Conservation (phyloP, 2,888 invertebrate genomes). For the Pseudeuparius sepicola region DNA sequence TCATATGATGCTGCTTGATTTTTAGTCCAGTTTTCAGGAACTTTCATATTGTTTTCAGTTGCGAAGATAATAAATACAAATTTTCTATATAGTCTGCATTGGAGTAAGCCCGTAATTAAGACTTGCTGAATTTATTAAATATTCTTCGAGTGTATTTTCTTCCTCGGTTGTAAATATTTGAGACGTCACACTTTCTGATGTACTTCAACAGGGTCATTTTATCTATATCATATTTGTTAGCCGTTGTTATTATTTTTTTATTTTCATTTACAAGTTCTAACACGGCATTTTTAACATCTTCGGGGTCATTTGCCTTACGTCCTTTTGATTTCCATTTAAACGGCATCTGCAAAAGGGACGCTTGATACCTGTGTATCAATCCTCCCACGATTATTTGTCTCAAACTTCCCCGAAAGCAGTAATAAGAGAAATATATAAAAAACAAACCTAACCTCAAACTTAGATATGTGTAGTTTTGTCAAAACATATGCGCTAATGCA, state of each 20-base stretch:
- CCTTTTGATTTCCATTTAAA: conserved; percentile 17
- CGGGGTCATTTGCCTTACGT: conserved; percentile 9
- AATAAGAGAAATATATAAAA: too few relatives aligned
- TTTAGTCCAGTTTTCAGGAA: conserved; percentile 16
- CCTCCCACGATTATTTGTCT: conserved; percentile 4
- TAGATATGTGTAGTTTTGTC: too few relatives aligned
- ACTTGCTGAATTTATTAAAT: conserved; percentile 19
- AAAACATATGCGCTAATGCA: too few relatives aligned
- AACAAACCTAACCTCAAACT: too few relatives aligned
- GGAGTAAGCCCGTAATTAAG: conserved; percentile 18
- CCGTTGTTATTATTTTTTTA: conserved; percentile 12
- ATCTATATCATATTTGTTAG: conserved; percentile 11
- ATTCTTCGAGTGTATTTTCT: conserved; percentile 14
- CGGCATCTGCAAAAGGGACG: conserved; percentile 11
- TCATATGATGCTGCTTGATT: conserved; percentile 13
- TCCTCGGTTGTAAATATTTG: conserved; percentile 14
- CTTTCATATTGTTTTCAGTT: conserved; percentile 15
- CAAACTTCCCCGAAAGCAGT: conserved; percentile 4
- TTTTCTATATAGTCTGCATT: conserved; percentile 16
- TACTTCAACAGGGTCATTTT: conserved; percentile 9
- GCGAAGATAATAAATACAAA: too few relatives aligned
- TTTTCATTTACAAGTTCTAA: conserved; percentile 15
- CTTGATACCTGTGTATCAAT: conserved; percentile 5
- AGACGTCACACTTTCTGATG: conserved; percentile 10
- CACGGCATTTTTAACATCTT: too few relatives aligned